Evolutionary conservation across 1,140 invertebrate genomes (phyloP), one percentile per base, ranked within the genome.

Genomic region (Bombus turneri): DNA sequence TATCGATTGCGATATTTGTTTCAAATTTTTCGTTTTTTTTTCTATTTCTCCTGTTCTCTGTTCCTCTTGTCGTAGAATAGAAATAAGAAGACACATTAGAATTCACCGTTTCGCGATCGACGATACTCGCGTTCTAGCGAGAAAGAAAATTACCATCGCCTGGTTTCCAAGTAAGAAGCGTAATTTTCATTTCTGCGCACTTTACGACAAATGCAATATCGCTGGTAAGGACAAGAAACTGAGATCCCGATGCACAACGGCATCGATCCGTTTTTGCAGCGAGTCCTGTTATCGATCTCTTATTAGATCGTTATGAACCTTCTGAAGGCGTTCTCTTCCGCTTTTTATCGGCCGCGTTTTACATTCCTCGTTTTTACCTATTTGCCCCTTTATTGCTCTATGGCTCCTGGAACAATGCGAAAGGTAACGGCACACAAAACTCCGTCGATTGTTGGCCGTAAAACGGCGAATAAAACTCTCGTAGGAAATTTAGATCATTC

Each of bases 251-350:
- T 68, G 47, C 47, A 15, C 64, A 84, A 84, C 82, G 82, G 82
- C 75, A 84, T 59, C 64, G 66, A 31, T 15, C 6, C 4, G 57
- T 84, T 75, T 59, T 71, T 62, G 8, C 66, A 0, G 0, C 47
- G 37, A 83, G 74, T 83, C 34, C 73, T 83, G 81, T 78, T 83
- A 83, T 83, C 74, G 75, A 83, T 83, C 66, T 78, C 43, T 71
- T 71, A 79, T 84, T 84, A 68, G 64, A 79, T 84, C 75, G 82
- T 79, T 79, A 59, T 39, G 64, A 84, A 71, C 43, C 62, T 57
- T 47, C 66, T 9, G 12, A 78, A 83, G 47, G 47, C 82, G 41
- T 79, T 84, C 75, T 84, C 53, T n/a, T 59, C 37, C 39, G n/a
- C 18, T 84, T 79, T 79, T 84, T 78, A 41, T 59, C 2, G 5